Conservation (phyloP, 2,888 invertebrate species). For the Lycia hirtaria region DNA sequence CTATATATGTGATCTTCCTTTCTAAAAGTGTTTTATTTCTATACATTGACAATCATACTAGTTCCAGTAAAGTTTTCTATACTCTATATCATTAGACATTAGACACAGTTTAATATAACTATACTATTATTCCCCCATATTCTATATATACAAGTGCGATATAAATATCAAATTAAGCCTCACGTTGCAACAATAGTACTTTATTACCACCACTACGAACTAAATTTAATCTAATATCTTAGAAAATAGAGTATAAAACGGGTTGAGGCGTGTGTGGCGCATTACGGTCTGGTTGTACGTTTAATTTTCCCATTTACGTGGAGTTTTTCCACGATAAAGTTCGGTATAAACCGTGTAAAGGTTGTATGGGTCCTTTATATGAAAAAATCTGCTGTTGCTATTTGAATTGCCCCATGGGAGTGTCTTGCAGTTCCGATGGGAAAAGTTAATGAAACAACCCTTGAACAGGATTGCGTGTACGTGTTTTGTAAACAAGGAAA, state of each 20-base stretch:
- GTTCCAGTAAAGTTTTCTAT: neutral
- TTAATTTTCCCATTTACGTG: conserved; percentile 60
- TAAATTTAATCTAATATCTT: conserved; percentile 11
- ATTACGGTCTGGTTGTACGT: conserved; percentile 49
- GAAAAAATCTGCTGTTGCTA: conserved; percentile 65
- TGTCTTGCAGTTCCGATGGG: conserved; percentile 47
- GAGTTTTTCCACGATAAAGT: conserved; percentile 53
- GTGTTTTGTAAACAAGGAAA: conserved; percentile 33
- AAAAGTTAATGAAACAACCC: conserved; percentile 57
- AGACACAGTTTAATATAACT: conserved; percentile 14
- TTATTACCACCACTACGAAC: conserved; percentile 3
- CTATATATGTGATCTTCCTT: no score
- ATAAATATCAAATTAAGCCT: conserved; percentile 28
- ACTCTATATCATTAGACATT: conserved; percentile 16
- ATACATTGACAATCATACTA: neutral
- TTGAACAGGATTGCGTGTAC: conserved; percentile 31
- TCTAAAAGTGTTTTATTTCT: no score
- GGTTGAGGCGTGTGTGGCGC: conserved; percentile 43
- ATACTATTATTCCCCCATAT: conserved; percentile 19
- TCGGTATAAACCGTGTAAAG: conserved; percentile 58
- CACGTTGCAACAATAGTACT: conserved; percentile 31
- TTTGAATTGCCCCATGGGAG: conserved; percentile 60
- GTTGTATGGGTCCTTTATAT: conserved; percentile 57
- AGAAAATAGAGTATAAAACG: conserved; percentile 21
- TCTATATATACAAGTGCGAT: conserved; percentile 22